Percentiles rank a stretch among this genome's conserved stretches.
Evolutionary conservation across 1,140 invertebrate genomes (phyloP).

Genomic region (Anagrus nilaparvatae): DNA sequence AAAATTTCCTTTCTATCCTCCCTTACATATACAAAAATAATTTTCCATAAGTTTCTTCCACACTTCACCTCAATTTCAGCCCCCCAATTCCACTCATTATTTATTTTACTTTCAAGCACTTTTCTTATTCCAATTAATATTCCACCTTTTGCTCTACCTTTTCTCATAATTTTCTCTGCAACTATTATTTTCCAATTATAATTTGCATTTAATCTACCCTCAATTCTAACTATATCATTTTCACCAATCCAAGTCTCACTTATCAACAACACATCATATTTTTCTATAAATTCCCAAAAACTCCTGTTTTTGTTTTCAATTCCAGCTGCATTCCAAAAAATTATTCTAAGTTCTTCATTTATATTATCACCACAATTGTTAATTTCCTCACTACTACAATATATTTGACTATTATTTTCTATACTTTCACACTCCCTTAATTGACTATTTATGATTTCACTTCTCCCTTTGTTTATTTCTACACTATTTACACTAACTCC

Average conservation of each 20-base stretch:
- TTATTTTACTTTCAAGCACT: background rate
- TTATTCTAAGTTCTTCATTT: no score
- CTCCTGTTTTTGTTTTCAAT: constrained; percentile 12
- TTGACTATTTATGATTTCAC: no score
- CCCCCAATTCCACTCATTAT: background rate
- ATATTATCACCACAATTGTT: no score
- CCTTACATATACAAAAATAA: no score
- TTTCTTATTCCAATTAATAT: constrained; percentile 16
- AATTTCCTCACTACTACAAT: no score
- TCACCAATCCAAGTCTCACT: constrained; percentile 17
- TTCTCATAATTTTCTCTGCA: constrained; percentile 13
- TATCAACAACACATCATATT: constrained; percentile 11
- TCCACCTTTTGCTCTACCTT: constrained; percentile 16
- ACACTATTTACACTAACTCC: no score
- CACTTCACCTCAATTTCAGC: constrained; percentile 3
- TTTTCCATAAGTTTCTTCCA: no score
- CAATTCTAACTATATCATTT: constrained; percentile 6
- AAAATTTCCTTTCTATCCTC: no score
- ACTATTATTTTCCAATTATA: constrained; percentile 13
- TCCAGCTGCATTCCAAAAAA: constrained; percentile 1
- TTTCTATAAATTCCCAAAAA: constrained; percentile 13
- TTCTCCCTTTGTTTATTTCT: no score
- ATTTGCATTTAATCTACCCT: constrained; percentile 2
- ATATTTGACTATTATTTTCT: no score
- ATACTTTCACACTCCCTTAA: no score